Conservation (phyloP, 2,113 vertebrate genomes). For the Sciurus niger region DNA sequence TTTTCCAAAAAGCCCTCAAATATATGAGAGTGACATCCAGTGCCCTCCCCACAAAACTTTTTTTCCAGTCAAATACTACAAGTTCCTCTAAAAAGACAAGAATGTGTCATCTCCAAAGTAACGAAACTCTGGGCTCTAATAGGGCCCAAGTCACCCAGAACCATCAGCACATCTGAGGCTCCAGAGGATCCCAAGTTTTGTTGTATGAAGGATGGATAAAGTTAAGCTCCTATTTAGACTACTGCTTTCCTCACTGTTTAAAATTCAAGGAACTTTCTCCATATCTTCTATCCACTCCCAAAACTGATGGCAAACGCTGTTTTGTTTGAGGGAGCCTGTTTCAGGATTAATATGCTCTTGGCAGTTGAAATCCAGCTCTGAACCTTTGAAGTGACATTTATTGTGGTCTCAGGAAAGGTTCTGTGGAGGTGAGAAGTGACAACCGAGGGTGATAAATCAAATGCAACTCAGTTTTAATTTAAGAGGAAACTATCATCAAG, state of each 20-base stretch:
- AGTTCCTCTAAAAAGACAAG: conserved; percentile 39
- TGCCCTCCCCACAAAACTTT: neutral
- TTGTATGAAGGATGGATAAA: neutral
- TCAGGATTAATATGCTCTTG: neutral
- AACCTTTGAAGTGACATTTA: conserved; percentile 67
- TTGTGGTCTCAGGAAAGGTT: conserved; percentile 54
- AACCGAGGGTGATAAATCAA: conserved; percentile 28
- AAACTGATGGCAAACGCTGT: neutral
- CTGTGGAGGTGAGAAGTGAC: conserved; percentile 64
- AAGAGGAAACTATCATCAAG: conserved; percentile 2
- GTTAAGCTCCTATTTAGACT: neutral
- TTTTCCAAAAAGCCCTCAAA: neutral
- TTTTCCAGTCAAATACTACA: neutral
- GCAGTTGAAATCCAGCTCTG: conserved; percentile 28
- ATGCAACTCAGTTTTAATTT: conserved; percentile 46
- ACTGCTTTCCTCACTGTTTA: neutral
- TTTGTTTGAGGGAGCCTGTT: neutral
- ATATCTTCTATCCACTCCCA: neutral
- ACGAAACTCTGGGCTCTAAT: neutral
- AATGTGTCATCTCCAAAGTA: conserved; percentile 1
- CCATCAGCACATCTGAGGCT: neutral
- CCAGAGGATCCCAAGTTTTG: neutral
- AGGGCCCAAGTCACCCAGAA: neutral
- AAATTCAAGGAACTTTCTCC: conserved; percentile 45
- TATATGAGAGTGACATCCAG: neutral